Base-by-base conservation (phyloP, 2,888 invertebrate genomes). In the Spodoptera exigua region DNA sequence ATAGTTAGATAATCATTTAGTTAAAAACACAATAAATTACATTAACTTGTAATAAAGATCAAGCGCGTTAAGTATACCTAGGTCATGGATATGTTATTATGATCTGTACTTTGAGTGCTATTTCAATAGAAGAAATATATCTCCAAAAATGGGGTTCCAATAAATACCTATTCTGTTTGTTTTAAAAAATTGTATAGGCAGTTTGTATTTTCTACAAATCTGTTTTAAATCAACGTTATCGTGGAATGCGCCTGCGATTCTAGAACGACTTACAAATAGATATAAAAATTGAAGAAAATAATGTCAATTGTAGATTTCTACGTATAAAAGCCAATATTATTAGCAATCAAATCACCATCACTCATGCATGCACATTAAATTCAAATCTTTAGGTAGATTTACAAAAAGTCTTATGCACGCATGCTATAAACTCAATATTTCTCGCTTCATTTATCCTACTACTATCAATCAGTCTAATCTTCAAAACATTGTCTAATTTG, bases 231-330 rank as follows among this genome's bases (percentile, higher is more conserved):
- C 12, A 11, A 27, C 14, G 14, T 43, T 43, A 40, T 47, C 49
- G 16, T 41, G 69, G 74, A 78, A 76, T 61, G 52, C 79, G 75
- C 75, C 75, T 48, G 75, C 75, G 79, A 76, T 72, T 71, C 72
- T 48, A n/a, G 49, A 21, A 12, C 37, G n/a, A 35, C 17, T 40
- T 7, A 13, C 34, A 47, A 46, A 43, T 12, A 32, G n/a, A 44
- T 41, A 44, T 41, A 40, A 16, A 40, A 72, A 39, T 35, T 11
- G n/a, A 39, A 37, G 3, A 56, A 61, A 18, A 46, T 36, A 46
- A 5, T 14, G 13, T 40, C 27, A 32, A 56, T 35, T 40, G 40
- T 40, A 14, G 17, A 16, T 16, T 17, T 12, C 40, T 17, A 40
- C 12, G 3, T 13, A 39, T 39, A 10, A 39, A 0, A 27, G 35